Evolutionary conservation across 2,888 invertebrate species (phyloP).

Genomic region (Alviniconcha strummeri): DNA sequence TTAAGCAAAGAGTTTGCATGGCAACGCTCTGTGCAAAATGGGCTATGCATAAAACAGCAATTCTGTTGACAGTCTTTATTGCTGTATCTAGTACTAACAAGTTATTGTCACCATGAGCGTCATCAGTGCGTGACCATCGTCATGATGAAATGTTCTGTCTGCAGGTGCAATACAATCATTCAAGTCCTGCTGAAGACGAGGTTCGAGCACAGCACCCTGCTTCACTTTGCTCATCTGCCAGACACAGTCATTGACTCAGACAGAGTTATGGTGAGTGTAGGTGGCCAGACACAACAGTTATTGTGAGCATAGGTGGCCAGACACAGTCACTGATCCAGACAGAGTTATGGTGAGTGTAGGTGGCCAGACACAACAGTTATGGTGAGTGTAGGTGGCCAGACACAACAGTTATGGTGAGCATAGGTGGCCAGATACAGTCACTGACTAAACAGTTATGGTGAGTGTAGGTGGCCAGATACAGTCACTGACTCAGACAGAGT

Average conservation of each 20-base stretch:
- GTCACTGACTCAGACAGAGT: constrained; percentile 54
- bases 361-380: too few species aligned
- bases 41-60: too few species aligned
- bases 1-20: too few species aligned
- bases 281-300: too few species aligned
- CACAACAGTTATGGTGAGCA: constrained; percentile 56
- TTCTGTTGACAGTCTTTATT: too few species aligned
- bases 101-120: too few species aligned
- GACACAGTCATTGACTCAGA: constrained; percentile 54
- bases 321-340: constrained; percentile 53
- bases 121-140: too few species aligned
- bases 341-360: constrained; percentile 52
- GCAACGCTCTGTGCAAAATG: too few species aligned
- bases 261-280: constrained; percentile 52
- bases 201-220: constrained; percentile 63
- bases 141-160: background rate
- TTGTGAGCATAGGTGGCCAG: constrained; percentile 23
- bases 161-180: constrained; percentile 51
- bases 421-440: too few species aligned
- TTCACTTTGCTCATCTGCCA: constrained; percentile 80
- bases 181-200: constrained; percentile 44
- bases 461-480: constrained; percentile 39
- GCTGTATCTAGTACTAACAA: too few species aligned
- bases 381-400: constrained; percentile 33
- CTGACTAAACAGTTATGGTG: too few species aligned